Evolutionary conservation across 1,140 invertebrate species (phyloP).

Genomic region (Calliopsis andreniformis): DNA sequence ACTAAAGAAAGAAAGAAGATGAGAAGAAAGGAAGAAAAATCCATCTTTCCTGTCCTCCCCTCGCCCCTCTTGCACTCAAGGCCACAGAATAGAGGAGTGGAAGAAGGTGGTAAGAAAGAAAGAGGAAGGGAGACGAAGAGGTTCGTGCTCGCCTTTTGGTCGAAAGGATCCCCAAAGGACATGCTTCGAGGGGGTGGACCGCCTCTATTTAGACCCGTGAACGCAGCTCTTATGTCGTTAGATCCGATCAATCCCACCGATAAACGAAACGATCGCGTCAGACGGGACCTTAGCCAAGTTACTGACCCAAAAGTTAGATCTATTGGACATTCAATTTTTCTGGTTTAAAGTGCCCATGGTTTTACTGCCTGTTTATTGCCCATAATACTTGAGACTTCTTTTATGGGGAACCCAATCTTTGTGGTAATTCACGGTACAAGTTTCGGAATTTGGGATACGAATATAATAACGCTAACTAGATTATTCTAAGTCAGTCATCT

Average conservation of each 20-base stretch:
- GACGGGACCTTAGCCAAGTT: not conserved
- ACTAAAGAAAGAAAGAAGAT: slow-evolving; percentile 58
- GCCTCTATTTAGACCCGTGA: slow-evolving; percentile 9
- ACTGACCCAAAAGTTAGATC: slow-evolving; percentile 34
- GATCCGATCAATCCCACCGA: slow-evolving; percentile 45
- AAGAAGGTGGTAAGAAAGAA: not conserved
- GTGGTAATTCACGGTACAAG: not conserved
- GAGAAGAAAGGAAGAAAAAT: slow-evolving; percentile 51
- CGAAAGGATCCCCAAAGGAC: slow-evolving; percentile 22
- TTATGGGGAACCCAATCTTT: not conserved
- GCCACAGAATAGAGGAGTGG: not conserved
- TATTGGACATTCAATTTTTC: slow-evolving; percentile 7
- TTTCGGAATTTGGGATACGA: too few species aligned
- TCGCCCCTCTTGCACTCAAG: not conserved
- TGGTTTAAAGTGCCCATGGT: not conserved
- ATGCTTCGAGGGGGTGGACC: not conserved
- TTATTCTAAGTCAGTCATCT: too few species aligned
- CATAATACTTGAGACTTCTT: not conserved
- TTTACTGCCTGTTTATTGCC: slow-evolving; percentile 20
- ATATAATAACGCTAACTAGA: too few species aligned
- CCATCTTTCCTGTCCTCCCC: slow-evolving; percentile 34
- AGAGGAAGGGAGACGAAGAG: not conserved
- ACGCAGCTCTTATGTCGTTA: slow-evolving; percentile 33
- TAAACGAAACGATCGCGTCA: slow-evolving; percentile 25
- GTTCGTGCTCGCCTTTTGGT: slow-evolving; percentile 30